Evolutionary conservation across 2,888 invertebrate genomes (phyloP).

Genomic region (Eurytoma adleriae): DNA sequence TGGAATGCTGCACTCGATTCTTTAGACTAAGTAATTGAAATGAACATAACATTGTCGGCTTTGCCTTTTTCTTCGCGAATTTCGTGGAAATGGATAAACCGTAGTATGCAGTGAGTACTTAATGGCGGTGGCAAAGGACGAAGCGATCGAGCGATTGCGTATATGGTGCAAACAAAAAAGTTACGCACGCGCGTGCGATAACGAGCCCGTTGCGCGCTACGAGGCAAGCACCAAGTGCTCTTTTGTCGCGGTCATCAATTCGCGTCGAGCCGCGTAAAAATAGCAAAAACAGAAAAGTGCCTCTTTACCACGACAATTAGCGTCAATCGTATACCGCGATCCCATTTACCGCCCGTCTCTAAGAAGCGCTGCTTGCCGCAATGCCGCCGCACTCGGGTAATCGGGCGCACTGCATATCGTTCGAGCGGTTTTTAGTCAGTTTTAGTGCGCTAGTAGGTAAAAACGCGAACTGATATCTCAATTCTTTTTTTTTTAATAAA

Average conservation of each 20-base stretch:
- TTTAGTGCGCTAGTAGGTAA: no score
- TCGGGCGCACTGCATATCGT: not conserved
- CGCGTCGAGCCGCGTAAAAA: slow-evolving; percentile 17
- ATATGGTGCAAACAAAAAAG: slow-evolving; percentile 9
- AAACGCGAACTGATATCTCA: no score
- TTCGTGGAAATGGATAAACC: not conserved
- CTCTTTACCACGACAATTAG: slow-evolving; percentile 52
- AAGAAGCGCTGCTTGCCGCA: not conserved
- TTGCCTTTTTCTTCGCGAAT: no score
- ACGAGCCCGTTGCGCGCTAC: no score
- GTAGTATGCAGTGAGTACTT: not conserved
- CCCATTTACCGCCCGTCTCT: slow-evolving; percentile 10
- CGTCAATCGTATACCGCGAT: slow-evolving; percentile 48
- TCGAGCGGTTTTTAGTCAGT: no score
- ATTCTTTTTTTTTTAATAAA: no score
- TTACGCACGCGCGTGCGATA: not conserved
- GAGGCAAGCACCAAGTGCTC: no score
- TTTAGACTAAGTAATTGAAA: no score
- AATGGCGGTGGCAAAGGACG: no score
- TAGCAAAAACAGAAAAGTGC: slow-evolving; percentile 36
- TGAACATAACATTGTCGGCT: no score
- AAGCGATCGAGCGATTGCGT: not conserved
- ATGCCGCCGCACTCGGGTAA: not conserved
- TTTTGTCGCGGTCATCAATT: slow-evolving; percentile 5
- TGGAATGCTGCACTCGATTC: no score